Evolutionary conservation across 2,797 vertebrate species (phyloP).

Genomic region (Philypnodon macrostomus): DNA sequence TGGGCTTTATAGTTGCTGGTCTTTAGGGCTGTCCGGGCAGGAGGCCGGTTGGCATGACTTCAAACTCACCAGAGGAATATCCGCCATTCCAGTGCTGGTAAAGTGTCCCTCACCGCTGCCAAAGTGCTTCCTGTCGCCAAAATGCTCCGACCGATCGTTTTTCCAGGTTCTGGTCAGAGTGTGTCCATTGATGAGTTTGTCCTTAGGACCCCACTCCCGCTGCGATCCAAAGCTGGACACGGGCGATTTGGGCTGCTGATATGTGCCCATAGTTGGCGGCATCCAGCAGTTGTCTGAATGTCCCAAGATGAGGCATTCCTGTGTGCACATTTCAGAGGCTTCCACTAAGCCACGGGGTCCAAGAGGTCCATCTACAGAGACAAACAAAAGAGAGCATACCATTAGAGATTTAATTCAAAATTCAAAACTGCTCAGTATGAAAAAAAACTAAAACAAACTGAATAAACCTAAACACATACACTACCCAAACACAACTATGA

Average conservation of each 20-base stretch:
- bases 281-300: slow-evolving; percentile 99
- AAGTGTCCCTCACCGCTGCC: slow-evolving; percentile 90
- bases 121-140: slow-evolving; percentile 93
- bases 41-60: slow-evolving; percentile 92
- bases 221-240: slow-evolving; percentile 90
- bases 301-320: slow-evolving; percentile 95
- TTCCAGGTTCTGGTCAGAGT: slow-evolving; percentile 97
- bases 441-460: no score
- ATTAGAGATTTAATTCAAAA: not conserved
- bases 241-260: slow-evolving; percentile 93
- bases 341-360: slow-evolving; percentile 94
- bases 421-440: slow-evolving; percentile 1
- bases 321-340: slow-evolving; percentile 99
- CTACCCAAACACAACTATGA: no score
- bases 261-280: slow-evolving; percentile 89
- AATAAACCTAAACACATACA: no score
- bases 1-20: slow-evolving; percentile 94
- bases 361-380: slow-evolving; percentile 86
- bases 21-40: slow-evolving; percentile 91
- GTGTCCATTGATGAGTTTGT: slow-evolving; percentile 97
- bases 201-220: slow-evolving; percentile 94
- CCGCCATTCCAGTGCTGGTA: slow-evolving; percentile 86
- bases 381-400: slow-evolving; percentile 10
- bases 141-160: slow-evolving; percentile 88
- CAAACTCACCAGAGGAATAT: slow-evolving; percentile 96